A percentile compares a stretch with the other conserved stretches of the same genome.
phyloP scores from a whole-genome alignment of 2,888 invertebrate genomes.

The Dryococelus australis region DNA sequence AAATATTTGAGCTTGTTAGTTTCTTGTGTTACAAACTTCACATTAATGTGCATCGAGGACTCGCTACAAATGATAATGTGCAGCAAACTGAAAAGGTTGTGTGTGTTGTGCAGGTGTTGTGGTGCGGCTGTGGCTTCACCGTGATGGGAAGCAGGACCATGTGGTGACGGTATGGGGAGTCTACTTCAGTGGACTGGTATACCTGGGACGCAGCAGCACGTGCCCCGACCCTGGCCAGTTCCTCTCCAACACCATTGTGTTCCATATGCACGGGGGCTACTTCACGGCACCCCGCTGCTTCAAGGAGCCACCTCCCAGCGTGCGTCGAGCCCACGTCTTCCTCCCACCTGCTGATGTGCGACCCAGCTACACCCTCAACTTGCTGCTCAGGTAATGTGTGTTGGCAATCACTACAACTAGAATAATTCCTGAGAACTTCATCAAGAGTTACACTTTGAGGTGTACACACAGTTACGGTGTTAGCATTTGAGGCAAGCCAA shows the following conservation, averaged over 20 bases:
- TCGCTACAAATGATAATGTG: too few relatives aligned
- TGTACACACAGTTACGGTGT: too few relatives aligned
- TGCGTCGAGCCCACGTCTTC: conserved; percentile 60
- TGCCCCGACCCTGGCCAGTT: conserved; percentile 68
- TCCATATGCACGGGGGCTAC: conserved; percentile 87
- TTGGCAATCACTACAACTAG: background rate
- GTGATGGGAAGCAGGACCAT: conserved; percentile 48
- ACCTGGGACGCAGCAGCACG: conserved; percentile 73
- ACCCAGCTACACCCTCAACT: conserved; percentile 75
- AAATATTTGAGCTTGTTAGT: too few relatives aligned
- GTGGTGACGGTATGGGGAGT: conserved; percentile 79
- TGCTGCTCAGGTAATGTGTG: conserved; percentile 64
- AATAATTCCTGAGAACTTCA: too few relatives aligned
- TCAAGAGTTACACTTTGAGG: too few relatives aligned
- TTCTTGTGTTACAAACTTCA: too few relatives aligned
- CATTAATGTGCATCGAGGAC: background rate
- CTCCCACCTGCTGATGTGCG: conserved; percentile 70
- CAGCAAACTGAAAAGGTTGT: too few relatives aligned
- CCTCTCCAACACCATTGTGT: conserved; percentile 77
- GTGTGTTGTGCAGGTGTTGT: conserved; percentile 55
- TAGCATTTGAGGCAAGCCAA: too few relatives aligned
- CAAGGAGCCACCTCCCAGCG: conserved; percentile 52
- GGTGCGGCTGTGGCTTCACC: conserved; percentile 60
- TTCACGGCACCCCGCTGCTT: conserved; percentile 70
- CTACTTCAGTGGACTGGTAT: conserved; percentile 82